Conservation (phyloP, 2,113 vertebrate species). For the Leucosticte australis region DNA sequence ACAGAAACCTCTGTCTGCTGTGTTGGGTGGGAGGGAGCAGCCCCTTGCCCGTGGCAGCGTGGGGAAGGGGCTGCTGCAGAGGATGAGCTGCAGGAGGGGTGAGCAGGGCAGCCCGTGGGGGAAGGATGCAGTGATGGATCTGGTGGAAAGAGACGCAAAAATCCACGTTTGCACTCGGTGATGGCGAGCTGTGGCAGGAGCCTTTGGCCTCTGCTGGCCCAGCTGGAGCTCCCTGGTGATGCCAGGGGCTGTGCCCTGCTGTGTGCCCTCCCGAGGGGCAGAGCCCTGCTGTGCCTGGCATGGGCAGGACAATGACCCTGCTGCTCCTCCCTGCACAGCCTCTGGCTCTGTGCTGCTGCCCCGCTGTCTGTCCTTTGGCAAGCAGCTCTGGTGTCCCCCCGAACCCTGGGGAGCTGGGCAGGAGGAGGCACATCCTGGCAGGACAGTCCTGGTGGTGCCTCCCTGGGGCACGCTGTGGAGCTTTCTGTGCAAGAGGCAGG, state of each 20-base stretch:
- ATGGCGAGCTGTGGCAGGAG: not conserved
- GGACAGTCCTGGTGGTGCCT: not conserved
- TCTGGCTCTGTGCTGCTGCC: fast-evolving
- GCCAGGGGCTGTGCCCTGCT: not conserved
- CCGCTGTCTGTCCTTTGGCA: fast-evolving
- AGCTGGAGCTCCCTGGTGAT: fast-evolving
- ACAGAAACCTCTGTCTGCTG: fast-evolving
- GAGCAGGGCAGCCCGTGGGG: not conserved
- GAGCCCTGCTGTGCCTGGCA: not conserved
- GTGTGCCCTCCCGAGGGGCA: not conserved
- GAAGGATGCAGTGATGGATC: fast-evolving
- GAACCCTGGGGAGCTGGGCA: fast-evolving
- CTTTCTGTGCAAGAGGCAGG: not conserved
- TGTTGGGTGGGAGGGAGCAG: not conserved
- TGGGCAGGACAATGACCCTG: not conserved
- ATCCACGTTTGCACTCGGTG: fast-evolving
- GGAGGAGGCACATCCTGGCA: no score
- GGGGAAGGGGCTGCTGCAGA: not conserved
- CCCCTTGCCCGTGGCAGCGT: not conserved
- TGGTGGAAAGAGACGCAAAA: not conserved
- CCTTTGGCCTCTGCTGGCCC: not conserved
- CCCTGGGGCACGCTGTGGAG: fast-evolving
- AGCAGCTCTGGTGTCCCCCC: not conserved
- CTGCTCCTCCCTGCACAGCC: not conserved
- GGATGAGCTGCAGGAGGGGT: not conserved